phyloP scores from a whole-genome alignment of 2,797 vertebrate genomes.

The Sebastes kiyomatsui region DNA sequence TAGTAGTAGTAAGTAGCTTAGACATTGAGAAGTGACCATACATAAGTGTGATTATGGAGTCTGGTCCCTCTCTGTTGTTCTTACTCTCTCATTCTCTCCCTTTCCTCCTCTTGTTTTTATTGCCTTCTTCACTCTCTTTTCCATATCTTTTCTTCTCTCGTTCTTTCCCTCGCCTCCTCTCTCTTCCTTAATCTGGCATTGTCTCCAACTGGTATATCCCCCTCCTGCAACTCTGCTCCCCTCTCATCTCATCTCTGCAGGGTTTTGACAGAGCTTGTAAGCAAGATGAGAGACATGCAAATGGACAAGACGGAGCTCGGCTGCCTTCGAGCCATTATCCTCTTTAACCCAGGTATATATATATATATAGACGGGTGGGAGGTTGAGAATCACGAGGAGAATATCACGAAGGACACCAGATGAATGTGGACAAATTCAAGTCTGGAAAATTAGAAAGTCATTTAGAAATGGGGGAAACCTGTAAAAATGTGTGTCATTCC shows the following conservation, averaged over 20 bases:
- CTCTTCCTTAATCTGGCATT: neutral
- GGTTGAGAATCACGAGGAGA: no score
- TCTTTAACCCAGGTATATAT: constrained; percentile 91
- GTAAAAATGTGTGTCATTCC: neutral
- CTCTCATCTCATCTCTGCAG: constrained; percentile 65
- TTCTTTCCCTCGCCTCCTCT: neutral
- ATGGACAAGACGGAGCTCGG: constrained; percentile 97
- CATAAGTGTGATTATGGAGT: neutral
- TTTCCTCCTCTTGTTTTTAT: constrained; percentile 15
- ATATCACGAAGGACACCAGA: neutral
- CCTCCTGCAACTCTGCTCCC: neutral
- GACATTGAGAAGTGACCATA: neutral
- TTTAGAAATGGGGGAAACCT: no score
- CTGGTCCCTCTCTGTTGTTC: constrained; percentile 19
- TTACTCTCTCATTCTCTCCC: constrained; percentile 6
- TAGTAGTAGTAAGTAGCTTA: neutral
- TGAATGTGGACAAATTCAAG: neutral
- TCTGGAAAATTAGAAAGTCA: neutral
- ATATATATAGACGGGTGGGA: neutral
- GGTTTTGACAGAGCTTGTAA: constrained; percentile 94
- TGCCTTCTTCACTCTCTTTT: neutral
- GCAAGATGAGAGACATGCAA: constrained; percentile 98
- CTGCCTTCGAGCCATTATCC: constrained; percentile 88
- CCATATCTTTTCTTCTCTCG: neutral
- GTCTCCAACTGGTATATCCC: neutral